phyloP scores from a whole-genome alignment of 2,113 vertebrate species.

The Morphnarchus princeps region DNA sequence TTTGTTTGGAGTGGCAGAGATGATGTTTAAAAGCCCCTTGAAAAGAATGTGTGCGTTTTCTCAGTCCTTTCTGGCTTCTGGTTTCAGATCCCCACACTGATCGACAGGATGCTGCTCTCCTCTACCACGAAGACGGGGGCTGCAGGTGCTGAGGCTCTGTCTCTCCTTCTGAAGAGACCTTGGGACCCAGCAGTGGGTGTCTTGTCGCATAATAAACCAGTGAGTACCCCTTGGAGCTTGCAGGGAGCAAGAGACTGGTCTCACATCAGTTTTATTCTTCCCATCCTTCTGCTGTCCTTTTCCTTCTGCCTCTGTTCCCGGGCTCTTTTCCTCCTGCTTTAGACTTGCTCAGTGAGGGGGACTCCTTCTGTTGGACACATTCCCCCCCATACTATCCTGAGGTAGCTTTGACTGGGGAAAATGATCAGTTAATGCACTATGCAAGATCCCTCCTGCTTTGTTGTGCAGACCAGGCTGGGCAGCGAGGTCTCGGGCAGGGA shows the following conservation, averaged over 20 bases:
- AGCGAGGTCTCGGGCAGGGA: not conserved
- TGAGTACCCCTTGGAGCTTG: constrained; percentile 38
- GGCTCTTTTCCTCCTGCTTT: not conserved
- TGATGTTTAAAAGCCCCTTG: not conserved
- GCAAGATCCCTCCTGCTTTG: not conserved
- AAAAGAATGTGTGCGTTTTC: accelerated
- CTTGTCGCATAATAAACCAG: constrained; percentile 95
- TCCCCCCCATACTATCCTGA: accelerated
- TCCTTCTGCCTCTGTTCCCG: not conserved
- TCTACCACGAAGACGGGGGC: constrained; percentile 87
- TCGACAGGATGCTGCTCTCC: constrained; percentile 93
- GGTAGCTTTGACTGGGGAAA: not conserved
- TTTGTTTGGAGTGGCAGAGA: not conserved
- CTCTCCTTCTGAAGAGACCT: constrained; percentile 91
- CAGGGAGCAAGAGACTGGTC: accelerated
- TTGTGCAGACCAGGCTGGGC: not conserved
- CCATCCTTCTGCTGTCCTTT: not conserved
- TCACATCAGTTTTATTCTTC: accelerated
- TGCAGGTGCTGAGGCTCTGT: constrained; percentile 90
- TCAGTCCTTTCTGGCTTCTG: not conserved
- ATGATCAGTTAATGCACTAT: accelerated
- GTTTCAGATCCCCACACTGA: constrained; percentile 88
- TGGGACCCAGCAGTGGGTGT: constrained; percentile 98
- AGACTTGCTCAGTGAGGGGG: not conserved
- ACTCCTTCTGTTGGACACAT: not conserved